Base-by-base conservation (phyloP, 2,888 invertebrate species). In the Sinohyriopsis cumingii region DNA sequence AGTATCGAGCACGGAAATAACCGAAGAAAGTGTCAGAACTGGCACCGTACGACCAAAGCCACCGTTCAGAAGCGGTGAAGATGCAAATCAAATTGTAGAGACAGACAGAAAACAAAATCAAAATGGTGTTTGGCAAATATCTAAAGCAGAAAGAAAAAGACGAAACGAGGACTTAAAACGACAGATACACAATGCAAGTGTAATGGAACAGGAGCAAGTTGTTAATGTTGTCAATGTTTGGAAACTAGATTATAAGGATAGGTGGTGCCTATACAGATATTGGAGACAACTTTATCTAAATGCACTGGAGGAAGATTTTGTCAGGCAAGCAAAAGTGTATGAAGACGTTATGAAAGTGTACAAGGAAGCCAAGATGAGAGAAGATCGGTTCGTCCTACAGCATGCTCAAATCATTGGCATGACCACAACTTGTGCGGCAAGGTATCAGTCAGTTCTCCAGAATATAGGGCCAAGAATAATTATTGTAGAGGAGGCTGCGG, bases 401-500 rank as follows among this genome's bases (percentile, higher is more conserved):
- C 76, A 75, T 7, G 81, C 84, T 19, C 82, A 78, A 5, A 79
- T 89, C 1, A 82, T 89, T 67, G 88, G 87, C 7, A 87, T 89
- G 88, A 89, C 88, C n/a, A 89, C 88, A 22, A 88, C 89, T 20
- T 86, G 86, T 19, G 88, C 89, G 24, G 88, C 89, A 6, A 76
- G 84, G 55, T 88, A 87, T 69, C 84, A 84, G 28, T 57, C 76
- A 15, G 71, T 88, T 7, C 78, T 89, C 33, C 79, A 83, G 59
- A 77, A 81, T 33, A 82, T 91, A 28, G 77, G 86, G 20, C 90
- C 90, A 12, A 81, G 83, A 55, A 87, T 91, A 63, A 87, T 91
- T 20, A 87, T 92, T 24, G 94, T 96, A 2, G 96, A 96, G 89
- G 97, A 97, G 91, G 96, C 96, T 0, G 96, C 95, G 0, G 96